Percentiles rank a stretch among this genome's conserved stretches.
Evolutionary conservation across 2,113 vertebrate genomes (phyloP).

Genomic region (Porphyrio hochstetteri): DNA sequence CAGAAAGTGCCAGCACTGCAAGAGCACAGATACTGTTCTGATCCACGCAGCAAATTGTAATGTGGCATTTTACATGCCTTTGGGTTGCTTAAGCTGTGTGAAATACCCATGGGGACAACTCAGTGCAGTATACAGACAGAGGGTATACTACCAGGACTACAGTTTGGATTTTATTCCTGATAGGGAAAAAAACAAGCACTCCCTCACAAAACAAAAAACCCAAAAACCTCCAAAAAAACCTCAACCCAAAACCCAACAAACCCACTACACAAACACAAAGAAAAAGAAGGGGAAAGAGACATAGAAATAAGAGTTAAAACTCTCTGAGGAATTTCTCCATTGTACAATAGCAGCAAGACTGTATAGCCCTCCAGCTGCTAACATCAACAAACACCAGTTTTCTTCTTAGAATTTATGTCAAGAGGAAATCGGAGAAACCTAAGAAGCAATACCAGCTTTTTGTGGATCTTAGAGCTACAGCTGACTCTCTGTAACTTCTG

Average conservation of each 20-base stretch:
- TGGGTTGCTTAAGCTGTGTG: conserved; percentile 50
- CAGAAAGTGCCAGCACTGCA: conserved; percentile 54
- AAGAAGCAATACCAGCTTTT: conserved; percentile 73
- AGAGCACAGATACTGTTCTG: conserved; percentile 29
- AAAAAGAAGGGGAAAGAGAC: not conserved
- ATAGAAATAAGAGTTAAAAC: conserved; percentile 53
- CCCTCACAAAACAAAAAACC: not conserved
- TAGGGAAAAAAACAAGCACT: not conserved
- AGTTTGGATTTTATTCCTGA: conserved; percentile 72
- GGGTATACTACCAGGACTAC: conserved; percentile 15
- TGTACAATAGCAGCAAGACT: not conserved
- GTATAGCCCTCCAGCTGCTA: conserved; percentile 40
- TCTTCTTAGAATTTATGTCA: conserved; percentile 63
- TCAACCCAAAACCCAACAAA: not conserved
- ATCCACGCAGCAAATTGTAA: conserved; percentile 41
- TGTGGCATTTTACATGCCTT: not conserved
- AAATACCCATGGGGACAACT: conserved; percentile 74
- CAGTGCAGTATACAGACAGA: conserved; percentile 47
- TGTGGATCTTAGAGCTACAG: conserved; percentile 80
- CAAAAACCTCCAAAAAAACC: not conserved
- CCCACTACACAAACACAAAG: not conserved
- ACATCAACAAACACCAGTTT: conserved; percentile 44
- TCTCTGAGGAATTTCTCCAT: not conserved
- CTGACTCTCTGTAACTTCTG: conserved; percentile 41
- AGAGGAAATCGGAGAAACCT: conserved; percentile 73